Base-by-base conservation (phyloP, 2,888 invertebrate species). In the Hydriomena furcata region DNA sequence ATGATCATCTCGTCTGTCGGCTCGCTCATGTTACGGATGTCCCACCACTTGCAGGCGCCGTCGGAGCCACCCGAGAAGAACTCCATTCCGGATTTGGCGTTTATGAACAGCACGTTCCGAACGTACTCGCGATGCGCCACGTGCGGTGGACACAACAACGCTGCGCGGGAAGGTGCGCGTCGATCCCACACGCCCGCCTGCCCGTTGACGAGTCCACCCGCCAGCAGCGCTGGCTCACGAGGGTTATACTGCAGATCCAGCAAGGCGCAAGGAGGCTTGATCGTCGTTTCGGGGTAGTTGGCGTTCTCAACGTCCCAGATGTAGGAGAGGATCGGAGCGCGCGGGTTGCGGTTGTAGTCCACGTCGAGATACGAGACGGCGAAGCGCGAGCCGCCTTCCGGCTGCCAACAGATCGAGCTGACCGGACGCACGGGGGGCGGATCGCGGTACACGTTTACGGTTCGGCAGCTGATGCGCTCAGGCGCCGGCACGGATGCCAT, bases 251-350 rank as follows among this genome's bases (percentile, higher is more conserved):
- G 96, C 45, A 97, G 79, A 65, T 96, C 96, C 6, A 95, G 93
- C 40, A 96, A 88, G 0, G 95, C 92, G 10, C 93, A 92, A 30
- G 93, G 92, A 0, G 97, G 94, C 53, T 92, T 92, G 43, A 98
- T 69, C 0, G 91, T 91, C 31, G 93, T 79, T 40, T 94, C 92
- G 0, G 97, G 96, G 51, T 92, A 89, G 74, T 95, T 96, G 0
- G 97, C 95, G 74, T 96, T 96, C 76, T 97, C 97, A 92, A 97
- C 91, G 85, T 98, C 96, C 98, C 98, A 98, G 61, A 98, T 93
- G 74, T 94, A 97, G 0, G 75, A 72, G 0, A 58, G 42, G 8
- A 66, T 11, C 0, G 76, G 60, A 3, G 62, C 55, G 34, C 93
- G 87, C 5, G 79, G 52, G 3, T 43, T 52, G 7, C 92, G 92